Percentiles rank a stretch among this genome's conserved stretches.
phyloP scores from a whole-genome alignment of 2,797 vertebrate genomes.

The Hapalemur alaotrensis region DNA sequence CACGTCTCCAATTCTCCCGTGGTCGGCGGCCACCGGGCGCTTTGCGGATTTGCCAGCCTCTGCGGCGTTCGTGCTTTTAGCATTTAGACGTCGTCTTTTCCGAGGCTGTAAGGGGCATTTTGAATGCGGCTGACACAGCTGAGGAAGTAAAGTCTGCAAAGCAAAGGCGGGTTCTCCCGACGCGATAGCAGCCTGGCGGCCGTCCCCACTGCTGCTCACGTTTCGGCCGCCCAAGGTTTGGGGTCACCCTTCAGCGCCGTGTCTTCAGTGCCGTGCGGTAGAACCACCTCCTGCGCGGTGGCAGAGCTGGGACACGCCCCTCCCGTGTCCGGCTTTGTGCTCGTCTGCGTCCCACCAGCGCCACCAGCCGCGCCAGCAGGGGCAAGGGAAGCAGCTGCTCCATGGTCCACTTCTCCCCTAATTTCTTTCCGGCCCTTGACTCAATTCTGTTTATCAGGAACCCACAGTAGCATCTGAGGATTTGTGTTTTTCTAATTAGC shows the following conservation, averaged over 20 bases:
- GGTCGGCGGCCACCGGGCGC: accelerated
- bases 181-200: neutral
- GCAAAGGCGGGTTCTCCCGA: accelerated
- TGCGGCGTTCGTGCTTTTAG: accelerated
- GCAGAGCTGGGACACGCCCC: neutral
- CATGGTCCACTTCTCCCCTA: accelerated
- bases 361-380: neutral
- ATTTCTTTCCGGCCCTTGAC: accelerated
- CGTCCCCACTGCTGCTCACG: neutral
- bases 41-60: too few relatives aligned
- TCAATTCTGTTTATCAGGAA: neutral
- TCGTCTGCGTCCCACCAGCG: too few relatives aligned
- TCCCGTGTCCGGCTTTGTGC: neutral
- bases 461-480: too few relatives aligned
- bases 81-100: neutral
- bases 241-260: neutral
- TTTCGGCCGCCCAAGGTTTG: neutral
- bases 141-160: neutral
- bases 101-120: neutral
- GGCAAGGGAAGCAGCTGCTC: neutral
- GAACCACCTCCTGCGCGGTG: too few relatives aligned
- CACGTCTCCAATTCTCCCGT: neutral
- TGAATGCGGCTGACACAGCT: too few relatives aligned
- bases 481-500: neutral
- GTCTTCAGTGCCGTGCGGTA: neutral